These are phyloP conservation scores for Homalodisca vitripennis DNA, from an alignment of 1,140 invertebrate genomes.

Conservation along the genomic window DNA sequence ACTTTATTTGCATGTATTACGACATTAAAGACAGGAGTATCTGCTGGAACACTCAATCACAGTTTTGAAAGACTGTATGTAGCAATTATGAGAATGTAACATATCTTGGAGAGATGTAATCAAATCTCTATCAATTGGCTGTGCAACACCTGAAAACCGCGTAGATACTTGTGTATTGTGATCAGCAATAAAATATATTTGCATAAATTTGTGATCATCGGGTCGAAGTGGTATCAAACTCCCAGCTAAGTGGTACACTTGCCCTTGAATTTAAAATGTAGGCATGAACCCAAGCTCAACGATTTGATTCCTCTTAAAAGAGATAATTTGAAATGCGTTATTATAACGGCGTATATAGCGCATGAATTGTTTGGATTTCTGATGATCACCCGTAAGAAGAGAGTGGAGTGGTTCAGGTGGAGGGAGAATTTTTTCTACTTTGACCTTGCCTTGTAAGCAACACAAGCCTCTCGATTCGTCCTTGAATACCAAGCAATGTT, in stretches of 20 bases:
- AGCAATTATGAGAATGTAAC: conserved; percentile 46
- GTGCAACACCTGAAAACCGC: conserved; percentile 40
- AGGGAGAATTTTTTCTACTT: too few relatives aligned
- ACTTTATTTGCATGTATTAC: conserved; percentile 42
- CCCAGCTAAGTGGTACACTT: conserved; percentile 51
- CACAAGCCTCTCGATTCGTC: too few relatives aligned
- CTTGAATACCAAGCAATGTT: too few relatives aligned
- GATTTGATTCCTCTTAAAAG: too few relatives aligned
- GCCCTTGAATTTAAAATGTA: conserved; percentile 52
- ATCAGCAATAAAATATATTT: conserved; percentile 50
- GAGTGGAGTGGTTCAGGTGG: too few relatives aligned
- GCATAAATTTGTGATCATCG: conserved; percentile 47
- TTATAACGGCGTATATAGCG: too few relatives aligned
- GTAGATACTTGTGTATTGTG: conserved; percentile 39
- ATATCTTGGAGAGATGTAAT: conserved; percentile 45
- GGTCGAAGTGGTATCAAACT: conserved; percentile 44
- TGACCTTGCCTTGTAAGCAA: too few relatives aligned
- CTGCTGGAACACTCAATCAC: conserved; percentile 43
- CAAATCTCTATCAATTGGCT: too few relatives aligned
- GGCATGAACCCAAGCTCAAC: too few relatives aligned
- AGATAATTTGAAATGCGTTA: too few relatives aligned
- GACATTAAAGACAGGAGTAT: conserved; percentile 32
- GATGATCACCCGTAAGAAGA: too few relatives aligned
- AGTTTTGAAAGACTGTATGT: conserved; percentile 46
- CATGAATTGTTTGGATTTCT: too few relatives aligned